These are phyloP conservation scores for Phoeniculus purpureus DNA, from an alignment of 2,797 vertebrate species.

Conservation along the genomic window DNA sequence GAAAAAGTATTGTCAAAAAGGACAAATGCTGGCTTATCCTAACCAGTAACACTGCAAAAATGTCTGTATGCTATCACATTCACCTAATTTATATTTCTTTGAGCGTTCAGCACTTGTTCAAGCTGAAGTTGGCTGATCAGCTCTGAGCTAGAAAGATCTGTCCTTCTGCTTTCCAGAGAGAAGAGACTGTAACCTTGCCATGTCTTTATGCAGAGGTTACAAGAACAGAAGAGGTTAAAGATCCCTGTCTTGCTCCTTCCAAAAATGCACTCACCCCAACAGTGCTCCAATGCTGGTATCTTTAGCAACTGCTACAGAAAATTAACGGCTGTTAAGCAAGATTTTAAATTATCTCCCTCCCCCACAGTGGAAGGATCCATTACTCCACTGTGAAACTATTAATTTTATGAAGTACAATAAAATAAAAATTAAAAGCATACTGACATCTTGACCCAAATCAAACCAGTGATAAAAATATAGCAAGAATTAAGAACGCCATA, in stretches of 20 bases:
- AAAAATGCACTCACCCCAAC: background rate
- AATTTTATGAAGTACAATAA: background rate
- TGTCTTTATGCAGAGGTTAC: background rate
- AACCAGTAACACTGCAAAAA: background rate
- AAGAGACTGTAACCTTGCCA: background rate
- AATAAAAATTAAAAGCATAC: background rate
- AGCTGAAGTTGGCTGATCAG: background rate
- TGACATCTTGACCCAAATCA: background rate
- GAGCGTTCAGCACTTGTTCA: background rate
- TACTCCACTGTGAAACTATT: background rate
- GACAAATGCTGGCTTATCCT: background rate
- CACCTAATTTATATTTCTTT: background rate
- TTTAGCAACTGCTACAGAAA: background rate
- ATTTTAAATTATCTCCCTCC: background rate
- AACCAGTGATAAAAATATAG: background rate
- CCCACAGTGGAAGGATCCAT: rapidly evolving
- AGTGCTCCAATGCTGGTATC: background rate
- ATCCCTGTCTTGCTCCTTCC: background rate
- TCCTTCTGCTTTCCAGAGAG: background rate
- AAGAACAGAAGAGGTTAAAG: background rate
- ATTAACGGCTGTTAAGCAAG: background rate
- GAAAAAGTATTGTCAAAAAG: background rate
- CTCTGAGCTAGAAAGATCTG: background rate
- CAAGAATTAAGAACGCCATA: background rate
- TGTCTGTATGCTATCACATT: background rate